Percentiles rank a stretch among this genome's conserved stretches.
phyloP scores from a whole-genome alignment of 2,797 vertebrate species.

The Leontopithecus rosalia region DNA sequence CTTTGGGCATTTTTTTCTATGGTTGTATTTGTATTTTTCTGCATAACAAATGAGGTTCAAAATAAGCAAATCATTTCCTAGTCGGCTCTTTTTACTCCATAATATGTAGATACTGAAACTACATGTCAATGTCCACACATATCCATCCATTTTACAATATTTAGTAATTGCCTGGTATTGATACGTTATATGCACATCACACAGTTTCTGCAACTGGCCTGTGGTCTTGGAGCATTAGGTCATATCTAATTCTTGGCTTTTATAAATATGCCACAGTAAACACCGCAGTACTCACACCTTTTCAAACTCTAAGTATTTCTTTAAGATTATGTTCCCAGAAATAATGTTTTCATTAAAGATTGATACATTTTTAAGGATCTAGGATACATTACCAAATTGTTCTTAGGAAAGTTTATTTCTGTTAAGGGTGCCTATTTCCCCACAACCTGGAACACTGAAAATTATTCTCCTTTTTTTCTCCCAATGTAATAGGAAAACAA shows the following conservation, averaged over 20 bases:
- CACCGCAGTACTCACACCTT: neutral
- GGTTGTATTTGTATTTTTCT: neutral
- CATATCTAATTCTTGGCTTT: neutral
- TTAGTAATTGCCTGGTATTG: neutral
- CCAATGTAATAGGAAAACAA: neutral
- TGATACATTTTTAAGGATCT: neutral
- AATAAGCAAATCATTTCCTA: neutral
- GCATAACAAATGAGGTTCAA: neutral
- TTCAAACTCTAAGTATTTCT: neutral
- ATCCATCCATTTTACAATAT: neutral
- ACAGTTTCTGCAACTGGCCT: neutral
- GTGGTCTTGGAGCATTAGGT: neutral
- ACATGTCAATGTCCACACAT: neutral
- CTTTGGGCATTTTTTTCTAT: neutral
- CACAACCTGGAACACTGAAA: neutral
- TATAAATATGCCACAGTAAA: neutral
- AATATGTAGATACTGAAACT: neutral
- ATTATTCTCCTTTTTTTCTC: neutral
- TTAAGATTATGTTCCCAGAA: slow-evolving; percentile 14
- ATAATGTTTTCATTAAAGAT: neutral
- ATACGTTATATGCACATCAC: neutral
- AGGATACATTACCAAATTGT: neutral
- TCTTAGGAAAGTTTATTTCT: neutral
- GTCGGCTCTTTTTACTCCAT: neutral
- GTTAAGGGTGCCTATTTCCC: neutral